Evolutionary conservation across 2,888 invertebrate genomes (phyloP).

Genomic region (Yponomeuta plumbellus): DNA sequence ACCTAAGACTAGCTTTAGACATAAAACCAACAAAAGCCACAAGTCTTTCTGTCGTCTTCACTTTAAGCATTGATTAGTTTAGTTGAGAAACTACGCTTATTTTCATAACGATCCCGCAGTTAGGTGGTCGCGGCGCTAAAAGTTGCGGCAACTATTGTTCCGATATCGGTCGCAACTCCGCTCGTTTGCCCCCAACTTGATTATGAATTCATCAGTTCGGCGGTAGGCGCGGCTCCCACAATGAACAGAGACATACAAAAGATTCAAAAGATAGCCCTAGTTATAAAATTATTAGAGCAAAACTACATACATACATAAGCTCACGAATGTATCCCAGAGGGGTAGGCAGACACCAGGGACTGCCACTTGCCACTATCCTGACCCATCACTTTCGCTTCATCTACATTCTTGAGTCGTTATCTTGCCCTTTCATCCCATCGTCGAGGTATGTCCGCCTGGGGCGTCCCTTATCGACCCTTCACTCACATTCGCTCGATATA

Average conservation of each 20-base stretch:
- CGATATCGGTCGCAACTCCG: constrained; percentile 19
- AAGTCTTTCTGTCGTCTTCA: neutral
- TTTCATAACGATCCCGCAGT: neutral
- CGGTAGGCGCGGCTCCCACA: constrained; percentile 5
- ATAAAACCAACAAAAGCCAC: neutral
- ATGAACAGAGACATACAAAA: neutral
- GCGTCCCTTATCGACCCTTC: too few relatives aligned
- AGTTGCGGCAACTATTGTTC: constrained; percentile 15
- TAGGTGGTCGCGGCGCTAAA: neutral
- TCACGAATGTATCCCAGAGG: too few relatives aligned
- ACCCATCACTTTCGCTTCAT: too few relatives aligned
- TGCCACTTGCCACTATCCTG: too few relatives aligned
- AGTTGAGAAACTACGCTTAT: neutral
- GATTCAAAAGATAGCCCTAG: neutral
- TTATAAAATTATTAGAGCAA: too few relatives aligned
- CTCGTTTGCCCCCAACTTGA: constrained; percentile 21
- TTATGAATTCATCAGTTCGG: constrained; percentile 24
- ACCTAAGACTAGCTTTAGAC: too few relatives aligned
- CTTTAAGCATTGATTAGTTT: neutral
- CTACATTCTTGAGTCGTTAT: too few relatives aligned
- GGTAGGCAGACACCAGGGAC: too few relatives aligned
- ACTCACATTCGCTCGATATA: too few relatives aligned
- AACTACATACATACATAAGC: too few relatives aligned
- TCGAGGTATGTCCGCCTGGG: too few relatives aligned
- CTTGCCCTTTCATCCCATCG: too few relatives aligned